These are phyloP conservation scores for Centropyge bicolor DNA, from an alignment of 2,797 vertebrate species.

Conservation along the genomic window DNA sequence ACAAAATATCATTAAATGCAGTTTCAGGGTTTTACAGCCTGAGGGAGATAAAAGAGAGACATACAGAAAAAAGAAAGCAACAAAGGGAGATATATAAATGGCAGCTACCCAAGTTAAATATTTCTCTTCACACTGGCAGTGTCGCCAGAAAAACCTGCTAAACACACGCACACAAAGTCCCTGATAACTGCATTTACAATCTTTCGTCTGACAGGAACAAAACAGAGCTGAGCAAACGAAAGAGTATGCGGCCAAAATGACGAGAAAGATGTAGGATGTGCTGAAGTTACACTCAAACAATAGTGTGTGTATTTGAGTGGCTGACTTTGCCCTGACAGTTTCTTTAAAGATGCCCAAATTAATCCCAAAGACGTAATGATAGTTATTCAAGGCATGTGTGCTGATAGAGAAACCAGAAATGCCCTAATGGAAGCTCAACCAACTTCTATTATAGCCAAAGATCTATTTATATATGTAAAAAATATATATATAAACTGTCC, in stretches of 20 bases:
- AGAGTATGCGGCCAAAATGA: background rate
- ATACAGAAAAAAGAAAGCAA: background rate
- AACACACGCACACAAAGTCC: constrained; percentile 14
- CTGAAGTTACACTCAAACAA: constrained; percentile 5
- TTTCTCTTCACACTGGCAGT: constrained; percentile 28
- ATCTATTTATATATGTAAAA: background rate
- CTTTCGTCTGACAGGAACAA: constrained; percentile 46
- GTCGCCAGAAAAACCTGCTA: constrained; percentile 21
- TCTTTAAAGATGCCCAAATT: fast-evolving
- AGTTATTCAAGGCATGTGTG: background rate
- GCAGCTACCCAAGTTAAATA: constrained; percentile 46
- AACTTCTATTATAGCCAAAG: background rate
- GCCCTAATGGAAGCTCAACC: background rate
- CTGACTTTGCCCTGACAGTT: background rate
- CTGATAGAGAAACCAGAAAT: background rate
- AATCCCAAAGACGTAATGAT: background rate
- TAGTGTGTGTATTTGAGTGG: background rate
- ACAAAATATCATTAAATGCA: constrained; percentile 1
- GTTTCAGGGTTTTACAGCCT: background rate
- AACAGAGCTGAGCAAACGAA: constrained; percentile 49
- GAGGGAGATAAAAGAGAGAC: constrained; percentile 14
- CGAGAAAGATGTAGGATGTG: background rate
- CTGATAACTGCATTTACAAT: constrained; percentile 44
- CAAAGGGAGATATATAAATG: constrained; percentile 21
- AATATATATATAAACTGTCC: constrained; percentile 3